Evolutionary conservation across 2,888 invertebrate genomes (phyloP), one percentile per base, ranked within the genome.

Genomic region (Meloe dianella): DNA sequence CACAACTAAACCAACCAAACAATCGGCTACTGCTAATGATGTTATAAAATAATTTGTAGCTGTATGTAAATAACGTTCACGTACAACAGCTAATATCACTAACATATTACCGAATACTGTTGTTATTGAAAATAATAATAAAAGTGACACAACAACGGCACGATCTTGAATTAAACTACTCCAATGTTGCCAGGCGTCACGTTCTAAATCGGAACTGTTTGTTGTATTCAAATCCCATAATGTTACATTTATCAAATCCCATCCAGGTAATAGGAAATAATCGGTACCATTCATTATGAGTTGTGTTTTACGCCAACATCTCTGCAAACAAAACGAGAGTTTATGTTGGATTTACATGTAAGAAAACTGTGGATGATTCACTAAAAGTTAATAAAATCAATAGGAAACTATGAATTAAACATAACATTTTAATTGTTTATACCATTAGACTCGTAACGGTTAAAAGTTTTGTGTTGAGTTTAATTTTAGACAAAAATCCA

Each of bases 41-140:
- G 97, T 97, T 70, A 98, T 96, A 83, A 98, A 96, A 81, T 97
- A 98, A 84, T 98, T 98, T 8, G 98, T 98, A 9, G 98, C 96
- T 10, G 97, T 97, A 82, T 98, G 95, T 6, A 99, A 87, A 79
- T 97, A 97, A 22, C 96, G 87, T 82, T 98, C 98, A 22, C 96
- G 88, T 35, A 94, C 90, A 9, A 98, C 98, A 0, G 98, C 98
- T 60, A 95, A 85, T 68, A 98, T 97, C 14, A 98, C 98, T 61
- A 98, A 87, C 80, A 92, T 90, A 84, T 99, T 99, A 64, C 98
- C 98, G 79, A 97, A 93, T 0, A 98, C 94, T 0, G 98, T 98
- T 9, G 95, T 92, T 66, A 97, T 86, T 0, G 96, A 97, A 84
- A 98, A 96, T 14, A 94, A 85, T 20, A 95, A 87, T 14, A 98